A percentile compares a stretch with the other conserved stretches of the same genome.
These are phyloP conservation scores for Spilosoma lubricipeda DNA, from an alignment of 2,888 invertebrate genomes.

Conservation along the genomic window DNA sequence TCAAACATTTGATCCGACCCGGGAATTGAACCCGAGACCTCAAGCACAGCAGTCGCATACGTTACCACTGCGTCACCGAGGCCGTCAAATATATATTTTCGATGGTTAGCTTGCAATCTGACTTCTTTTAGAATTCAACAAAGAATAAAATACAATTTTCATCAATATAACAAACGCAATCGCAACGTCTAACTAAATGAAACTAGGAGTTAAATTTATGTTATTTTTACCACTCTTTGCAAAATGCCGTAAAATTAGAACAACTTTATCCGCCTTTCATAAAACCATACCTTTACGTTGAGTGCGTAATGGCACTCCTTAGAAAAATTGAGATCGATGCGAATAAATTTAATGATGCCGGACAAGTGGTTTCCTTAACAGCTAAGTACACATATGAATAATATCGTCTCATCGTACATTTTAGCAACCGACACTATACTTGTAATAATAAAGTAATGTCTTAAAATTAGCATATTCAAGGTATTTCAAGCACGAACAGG, in stretches of 20 bases:
- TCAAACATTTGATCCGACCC: no score
- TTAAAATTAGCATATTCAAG: conserved; percentile 52
- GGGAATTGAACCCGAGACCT: no score
- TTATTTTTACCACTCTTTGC: no score
- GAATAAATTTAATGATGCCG: conserved; percentile 47
- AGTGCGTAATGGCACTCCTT: conserved; percentile 42
- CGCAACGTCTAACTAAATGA: background rate
- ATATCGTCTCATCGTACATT: conserved; percentile 27
- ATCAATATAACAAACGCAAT: background rate
- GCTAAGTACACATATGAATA: conserved; percentile 22
- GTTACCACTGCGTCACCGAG: no score
- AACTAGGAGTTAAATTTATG: background rate
- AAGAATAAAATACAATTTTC: background rate
- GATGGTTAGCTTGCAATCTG: no score
- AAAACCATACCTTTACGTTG: conserved; percentile 29
- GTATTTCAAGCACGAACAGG: no score
- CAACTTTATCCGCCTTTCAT: conserved; percentile 20
- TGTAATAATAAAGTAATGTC: conserved; percentile 36
- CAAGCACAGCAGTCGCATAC: no score
- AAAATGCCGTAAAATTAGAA: background rate
- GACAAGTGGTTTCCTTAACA: conserved; percentile 28
- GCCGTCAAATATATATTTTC: no score
- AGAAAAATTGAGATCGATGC: conserved; percentile 52
- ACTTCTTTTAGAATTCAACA: no score
- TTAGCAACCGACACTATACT: conserved; percentile 39